These are phyloP conservation scores for Oxystoma pomonae DNA, from an alignment of 2,888 invertebrate species.

Conservation along the genomic window DNA sequence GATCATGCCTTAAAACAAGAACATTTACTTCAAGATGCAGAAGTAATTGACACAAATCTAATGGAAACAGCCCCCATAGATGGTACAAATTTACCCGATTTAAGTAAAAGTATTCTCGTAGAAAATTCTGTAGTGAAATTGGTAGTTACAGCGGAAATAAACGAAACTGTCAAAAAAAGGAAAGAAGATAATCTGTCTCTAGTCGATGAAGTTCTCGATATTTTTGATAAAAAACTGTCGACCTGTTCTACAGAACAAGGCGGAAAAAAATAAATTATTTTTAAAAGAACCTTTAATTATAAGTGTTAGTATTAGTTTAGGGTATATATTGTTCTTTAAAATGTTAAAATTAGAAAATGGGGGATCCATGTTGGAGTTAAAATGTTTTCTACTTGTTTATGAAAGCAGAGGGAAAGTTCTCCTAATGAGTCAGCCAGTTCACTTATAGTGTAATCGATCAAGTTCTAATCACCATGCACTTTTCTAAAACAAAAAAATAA, in stretches of 20 bases:
- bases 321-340: too few species aligned
- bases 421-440: too few species aligned
- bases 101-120: slow-evolving; percentile 18
- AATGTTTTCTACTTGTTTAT: too few species aligned
- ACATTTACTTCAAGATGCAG: slow-evolving; percentile 17
- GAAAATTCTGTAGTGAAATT: slow-evolving; percentile 16
- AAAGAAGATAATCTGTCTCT: neutral
- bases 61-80: slow-evolving; percentile 17
- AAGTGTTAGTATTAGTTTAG: too few species aligned
- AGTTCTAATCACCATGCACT: too few species aligned
- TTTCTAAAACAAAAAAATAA: too few species aligned
- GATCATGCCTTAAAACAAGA: slow-evolving; percentile 21
- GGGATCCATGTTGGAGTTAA: too few species aligned
- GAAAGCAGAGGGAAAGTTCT: too few species aligned
- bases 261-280: neutral
- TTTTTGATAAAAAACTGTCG: slow-evolving; percentile 9
- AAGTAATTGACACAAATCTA: slow-evolving; percentile 24
- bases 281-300: too few species aligned
- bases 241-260: neutral
- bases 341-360: too few species aligned
- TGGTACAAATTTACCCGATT: slow-evolving; percentile 14
- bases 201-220: slow-evolving; percentile 12
- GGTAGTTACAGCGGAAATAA: slow-evolving; percentile 2
- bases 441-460: too few species aligned
- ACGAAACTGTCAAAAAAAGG: neutral